Conservation (phyloP, 2,888 invertebrate genomes). For the Notocelia uddmanniana region DNA sequence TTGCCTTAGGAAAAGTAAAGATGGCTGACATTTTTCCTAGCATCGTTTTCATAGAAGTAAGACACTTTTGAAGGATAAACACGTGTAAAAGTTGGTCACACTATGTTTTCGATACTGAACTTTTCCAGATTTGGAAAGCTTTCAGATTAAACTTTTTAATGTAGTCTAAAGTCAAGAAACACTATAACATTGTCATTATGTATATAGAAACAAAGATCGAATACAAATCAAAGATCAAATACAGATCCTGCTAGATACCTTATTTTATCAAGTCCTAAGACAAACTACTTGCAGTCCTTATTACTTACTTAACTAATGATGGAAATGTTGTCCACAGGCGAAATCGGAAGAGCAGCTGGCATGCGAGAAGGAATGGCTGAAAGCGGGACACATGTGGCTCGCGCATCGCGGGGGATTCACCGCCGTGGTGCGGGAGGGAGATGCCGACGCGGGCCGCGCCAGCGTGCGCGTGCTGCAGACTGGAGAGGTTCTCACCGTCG, state of each 20-base stretch:
- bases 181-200: too few species aligned
- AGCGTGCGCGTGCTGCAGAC: constrained; percentile 92
- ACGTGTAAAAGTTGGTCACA: too few species aligned
- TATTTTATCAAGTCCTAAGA: background rate
- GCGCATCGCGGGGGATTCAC: constrained; percentile 97
- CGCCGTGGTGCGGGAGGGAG: constrained; percentile 90
- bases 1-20: background rate
- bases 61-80: too few species aligned
- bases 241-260: background rate
- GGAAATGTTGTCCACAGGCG: constrained; percentile 77
- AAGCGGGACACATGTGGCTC: constrained; percentile 94
- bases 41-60: background rate
- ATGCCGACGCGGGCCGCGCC: constrained; percentile 89
- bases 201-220: too few species aligned
- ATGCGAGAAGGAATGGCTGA: constrained; percentile 89
- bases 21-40: background rate
- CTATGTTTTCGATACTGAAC: too few species aligned
- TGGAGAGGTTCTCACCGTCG: constrained; percentile 94
- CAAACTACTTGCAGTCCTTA: background rate
- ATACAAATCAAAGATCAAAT: too few species aligned
- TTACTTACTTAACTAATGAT: background rate
- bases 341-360: constrained; percentile 88
- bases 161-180: too few species aligned
- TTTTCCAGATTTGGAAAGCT: too few species aligned
- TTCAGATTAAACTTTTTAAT: too few species aligned